phyloP scores from a whole-genome alignment of 1,140 invertebrate species.

The Mactra quadrangularis region DNA sequence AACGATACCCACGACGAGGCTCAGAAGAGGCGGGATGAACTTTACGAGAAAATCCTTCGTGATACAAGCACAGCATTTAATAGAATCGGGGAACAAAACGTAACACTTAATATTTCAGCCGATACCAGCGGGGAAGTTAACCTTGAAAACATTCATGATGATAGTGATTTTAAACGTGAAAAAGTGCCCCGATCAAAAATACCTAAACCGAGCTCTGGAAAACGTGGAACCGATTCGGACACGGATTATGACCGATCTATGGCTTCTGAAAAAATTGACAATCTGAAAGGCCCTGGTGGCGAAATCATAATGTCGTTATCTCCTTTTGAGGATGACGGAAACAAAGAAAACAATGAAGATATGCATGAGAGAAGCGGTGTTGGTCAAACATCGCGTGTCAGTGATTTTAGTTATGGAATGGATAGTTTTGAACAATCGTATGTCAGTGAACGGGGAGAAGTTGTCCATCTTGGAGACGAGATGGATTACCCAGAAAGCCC shows the following conservation, averaged over 20 bases:
- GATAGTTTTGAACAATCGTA: slow-evolving; percentile 78
- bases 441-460: slow-evolving; percentile 74
- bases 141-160: neutral
- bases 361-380: slow-evolving; percentile 26
- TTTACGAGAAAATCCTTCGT: slow-evolving; percentile 72
- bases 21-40: slow-evolving; percentile 65
- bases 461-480: slow-evolving; percentile 72
- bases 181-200: slow-evolving; percentile 36
- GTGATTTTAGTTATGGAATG: slow-evolving; percentile 78
- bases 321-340: slow-evolving; percentile 42
- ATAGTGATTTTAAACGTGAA: neutral
- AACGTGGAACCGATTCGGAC: slow-evolving; percentile 22
- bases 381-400: slow-evolving; percentile 63
- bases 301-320: slow-evolving; percentile 57
- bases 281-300: slow-evolving; percentile 37
- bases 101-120: slow-evolving; percentile 32
- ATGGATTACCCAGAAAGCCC: slow-evolving; percentile 63
- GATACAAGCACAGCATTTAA: slow-evolving; percentile 72
- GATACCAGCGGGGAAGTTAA: slow-evolving; percentile 23
- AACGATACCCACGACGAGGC: slow-evolving; percentile 58
- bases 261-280: slow-evolving; percentile 23
- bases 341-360: slow-evolving; percentile 13
- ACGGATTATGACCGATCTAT: slow-evolving; percentile 21
- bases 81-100: slow-evolving; percentile 55
- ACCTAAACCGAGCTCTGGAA: slow-evolving; percentile 9